Conservation (phyloP, 1,140 invertebrate genomes). For the Zaprionus ghesquierei region DNA sequence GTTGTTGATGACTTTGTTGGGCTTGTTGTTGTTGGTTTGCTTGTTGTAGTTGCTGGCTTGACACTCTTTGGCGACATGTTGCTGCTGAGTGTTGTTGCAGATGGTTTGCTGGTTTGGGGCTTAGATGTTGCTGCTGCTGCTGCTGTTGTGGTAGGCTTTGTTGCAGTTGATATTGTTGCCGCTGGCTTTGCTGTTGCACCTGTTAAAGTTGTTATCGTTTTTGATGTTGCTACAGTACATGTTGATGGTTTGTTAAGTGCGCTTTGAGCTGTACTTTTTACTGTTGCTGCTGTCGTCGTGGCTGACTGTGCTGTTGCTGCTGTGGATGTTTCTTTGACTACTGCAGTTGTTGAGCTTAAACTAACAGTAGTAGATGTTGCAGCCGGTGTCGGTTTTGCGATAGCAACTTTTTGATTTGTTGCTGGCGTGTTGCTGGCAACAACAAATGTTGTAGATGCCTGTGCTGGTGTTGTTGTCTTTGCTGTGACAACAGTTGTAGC, state of each 20-base stretch:
- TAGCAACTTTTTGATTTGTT: neutral
- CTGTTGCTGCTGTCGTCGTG: constrained; percentile 18
- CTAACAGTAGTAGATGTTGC: constrained; percentile 8
- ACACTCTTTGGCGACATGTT: constrained; percentile 29
- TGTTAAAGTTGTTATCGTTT: constrained; percentile 6
- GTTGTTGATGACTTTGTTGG: constrained; percentile 34
- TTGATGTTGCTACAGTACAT: constrained; percentile 9
- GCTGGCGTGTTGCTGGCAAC: constrained; percentile 12
- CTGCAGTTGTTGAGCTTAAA: neutral
- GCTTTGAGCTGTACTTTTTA: neutral
- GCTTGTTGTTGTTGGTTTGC: constrained; percentile 39
- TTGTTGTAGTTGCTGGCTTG: constrained; percentile 32
- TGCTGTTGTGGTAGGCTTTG: constrained; percentile 13
- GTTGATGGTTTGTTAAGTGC: neutral
- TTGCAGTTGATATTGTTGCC: neutral
- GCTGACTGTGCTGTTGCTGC: constrained; percentile 5
- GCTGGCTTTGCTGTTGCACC: neutral
- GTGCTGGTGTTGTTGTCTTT: constrained; percentile 11
- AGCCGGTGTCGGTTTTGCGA: neutral
- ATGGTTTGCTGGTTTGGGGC: constrained; percentile 12
- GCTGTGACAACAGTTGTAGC: neutral
- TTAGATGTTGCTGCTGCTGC: too few species aligned
- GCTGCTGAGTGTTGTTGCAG: constrained; percentile 22
- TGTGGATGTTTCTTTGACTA: too few species aligned
- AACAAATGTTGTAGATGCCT: neutral